Percentiles rank a stretch among this genome's conserved stretches.
Evolutionary conservation across 2,797 vertebrate species (phyloP).

Genomic region (Agapornis canus): DNA sequence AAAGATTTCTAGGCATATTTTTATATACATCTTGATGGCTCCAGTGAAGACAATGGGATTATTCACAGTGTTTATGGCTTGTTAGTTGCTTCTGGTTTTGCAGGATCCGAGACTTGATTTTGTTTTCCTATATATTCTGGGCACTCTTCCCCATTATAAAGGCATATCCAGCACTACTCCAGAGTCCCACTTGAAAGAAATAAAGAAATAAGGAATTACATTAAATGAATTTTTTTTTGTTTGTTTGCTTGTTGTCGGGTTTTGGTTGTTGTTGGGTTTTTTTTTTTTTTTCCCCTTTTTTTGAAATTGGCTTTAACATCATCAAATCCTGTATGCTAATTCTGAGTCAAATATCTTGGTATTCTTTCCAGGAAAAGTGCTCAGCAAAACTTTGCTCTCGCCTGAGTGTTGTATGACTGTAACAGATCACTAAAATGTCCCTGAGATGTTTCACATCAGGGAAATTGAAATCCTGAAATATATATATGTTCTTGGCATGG

Average conservation of each 20-base stretch:
- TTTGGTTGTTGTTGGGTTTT: background rate
- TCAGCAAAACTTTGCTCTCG: slow-evolving; percentile 37
- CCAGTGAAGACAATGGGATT: background rate
- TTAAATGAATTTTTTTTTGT: background rate
- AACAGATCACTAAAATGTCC: slow-evolving; percentile 62
- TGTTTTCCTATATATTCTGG: background rate
- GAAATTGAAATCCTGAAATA: slow-evolving; percentile 61
- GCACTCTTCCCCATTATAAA: background rate
- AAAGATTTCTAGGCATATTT: background rate
- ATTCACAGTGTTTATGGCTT: background rate
- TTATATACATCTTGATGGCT: background rate
- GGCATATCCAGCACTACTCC: background rate
- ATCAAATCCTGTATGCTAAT: background rate
- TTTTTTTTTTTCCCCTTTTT: slow-evolving; percentile 24
- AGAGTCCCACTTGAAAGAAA: background rate
- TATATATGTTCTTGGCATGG: background rate
- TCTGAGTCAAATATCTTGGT: background rate
- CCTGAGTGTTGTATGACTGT: slow-evolving; percentile 1
- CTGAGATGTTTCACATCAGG: slow-evolving; percentile 48
- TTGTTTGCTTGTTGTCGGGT: too few relatives aligned
- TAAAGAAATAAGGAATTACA: background rate
- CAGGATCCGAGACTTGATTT: background rate
- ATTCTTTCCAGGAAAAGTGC: background rate
- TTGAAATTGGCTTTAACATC: background rate
- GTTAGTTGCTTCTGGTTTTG: background rate